A percentile compares a stretch with the other conserved stretches of the same genome.
These are phyloP conservation scores for Stenolophus ochropezus DNA, from an alignment of 2,888 invertebrate species.

Conservation along the genomic window DNA sequence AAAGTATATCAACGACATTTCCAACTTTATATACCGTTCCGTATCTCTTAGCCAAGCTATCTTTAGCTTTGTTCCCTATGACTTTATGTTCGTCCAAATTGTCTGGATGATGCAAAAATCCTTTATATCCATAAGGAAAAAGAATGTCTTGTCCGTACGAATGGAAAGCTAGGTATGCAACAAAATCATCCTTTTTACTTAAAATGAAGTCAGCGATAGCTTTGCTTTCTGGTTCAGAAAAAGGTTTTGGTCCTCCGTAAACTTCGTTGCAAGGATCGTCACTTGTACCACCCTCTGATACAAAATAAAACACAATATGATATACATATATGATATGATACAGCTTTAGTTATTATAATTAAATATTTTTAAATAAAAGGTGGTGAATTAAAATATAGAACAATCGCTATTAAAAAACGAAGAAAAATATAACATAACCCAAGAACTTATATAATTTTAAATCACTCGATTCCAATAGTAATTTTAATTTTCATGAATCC, in stretches of 20 bases:
- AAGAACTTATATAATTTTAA: too few relatives aligned
- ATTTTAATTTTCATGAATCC: too few relatives aligned
- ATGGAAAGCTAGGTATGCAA: constrained; percentile 81
- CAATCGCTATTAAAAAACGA: too few relatives aligned
- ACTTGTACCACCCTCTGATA: constrained; percentile 76
- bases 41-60: constrained; percentile 69
- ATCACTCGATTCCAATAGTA: too few relatives aligned
- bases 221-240: constrained; percentile 82
- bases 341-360: too few relatives aligned
- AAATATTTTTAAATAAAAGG: too few relatives aligned
- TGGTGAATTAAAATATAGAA: too few relatives aligned
- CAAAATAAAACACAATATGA: too few relatives aligned
- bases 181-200: constrained; percentile 73
- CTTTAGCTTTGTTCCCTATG: constrained; percentile 69
- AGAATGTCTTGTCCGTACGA: constrained; percentile 81
- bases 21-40: constrained; percentile 72
- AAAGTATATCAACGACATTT: constrained; percentile 73
- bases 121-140: constrained; percentile 80
- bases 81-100: constrained; percentile 74
- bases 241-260: constrained; percentile 80
- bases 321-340: too few relatives aligned
- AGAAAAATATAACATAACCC: too few relatives aligned
- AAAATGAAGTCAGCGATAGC: constrained; percentile 74
- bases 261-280: constrained; percentile 77
- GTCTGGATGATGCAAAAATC: constrained; percentile 71